These are phyloP conservation scores for Suncus etruscus DNA, from an alignment of 2,113 vertebrate genomes.

Conservation along the genomic window DNA sequence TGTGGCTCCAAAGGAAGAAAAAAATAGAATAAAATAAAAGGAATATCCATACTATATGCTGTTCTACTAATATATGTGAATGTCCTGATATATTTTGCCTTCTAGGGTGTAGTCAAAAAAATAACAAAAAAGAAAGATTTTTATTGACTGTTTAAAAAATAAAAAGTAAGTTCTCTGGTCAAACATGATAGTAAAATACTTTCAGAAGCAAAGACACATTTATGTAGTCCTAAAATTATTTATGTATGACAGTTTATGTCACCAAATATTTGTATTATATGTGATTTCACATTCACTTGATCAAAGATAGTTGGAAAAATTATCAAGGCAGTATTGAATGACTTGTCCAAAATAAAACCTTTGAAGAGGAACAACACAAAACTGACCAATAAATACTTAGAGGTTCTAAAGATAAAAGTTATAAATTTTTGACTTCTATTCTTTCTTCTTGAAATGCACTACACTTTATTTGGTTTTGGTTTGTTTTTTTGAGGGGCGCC, in stretches of 20 bases:
- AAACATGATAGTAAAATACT: not conserved
- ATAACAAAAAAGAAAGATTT: too few relatives aligned
- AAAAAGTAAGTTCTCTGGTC: not conserved
- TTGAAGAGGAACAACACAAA: not conserved
- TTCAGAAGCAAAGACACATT: not conserved
- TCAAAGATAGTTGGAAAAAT: not conserved
- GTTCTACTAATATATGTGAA: too few relatives aligned
- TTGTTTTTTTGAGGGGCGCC: too few relatives aligned
- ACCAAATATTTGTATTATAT: not conserved
- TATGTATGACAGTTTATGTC: too few relatives aligned
- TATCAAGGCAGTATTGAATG: not conserved
- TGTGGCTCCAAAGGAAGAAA: too few relatives aligned
- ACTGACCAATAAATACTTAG: not conserved
- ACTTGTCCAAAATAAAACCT: not conserved
- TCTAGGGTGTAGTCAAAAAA: too few relatives aligned
- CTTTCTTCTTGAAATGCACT: not conserved
- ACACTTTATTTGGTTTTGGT: too few relatives aligned
- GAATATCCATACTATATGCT: too few relatives aligned
- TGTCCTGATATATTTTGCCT: too few relatives aligned
- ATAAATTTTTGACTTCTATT: not conserved
- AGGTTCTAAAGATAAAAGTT: not conserved
- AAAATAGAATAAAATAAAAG: too few relatives aligned
- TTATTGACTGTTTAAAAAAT: too few relatives aligned
- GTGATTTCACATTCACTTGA: accelerated
- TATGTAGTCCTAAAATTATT: not conserved